Conservation (phyloP, 2,797 vertebrate species). For the Ctenopoma multispine region DNA sequence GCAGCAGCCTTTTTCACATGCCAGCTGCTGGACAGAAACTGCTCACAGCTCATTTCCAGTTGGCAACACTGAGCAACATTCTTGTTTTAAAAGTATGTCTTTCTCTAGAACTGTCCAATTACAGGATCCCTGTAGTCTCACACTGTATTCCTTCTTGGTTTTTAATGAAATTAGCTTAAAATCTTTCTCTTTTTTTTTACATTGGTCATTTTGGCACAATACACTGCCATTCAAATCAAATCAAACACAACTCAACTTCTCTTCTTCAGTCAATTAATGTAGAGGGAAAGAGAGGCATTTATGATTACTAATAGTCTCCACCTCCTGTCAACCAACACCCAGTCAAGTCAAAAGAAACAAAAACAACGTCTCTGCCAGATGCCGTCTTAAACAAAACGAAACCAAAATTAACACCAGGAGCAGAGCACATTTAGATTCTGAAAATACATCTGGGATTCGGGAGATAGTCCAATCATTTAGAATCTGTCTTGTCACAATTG, state of each 20-base stretch:
- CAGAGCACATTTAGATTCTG: background rate
- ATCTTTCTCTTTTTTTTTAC: too few relatives aligned
- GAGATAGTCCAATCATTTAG: background rate
- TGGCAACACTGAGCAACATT: slow-evolving; percentile 10
- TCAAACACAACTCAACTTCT: background rate
- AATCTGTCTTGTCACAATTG: background rate
- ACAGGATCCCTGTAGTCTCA: slow-evolving; percentile 11
- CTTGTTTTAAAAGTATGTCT: slow-evolving; percentile 5
- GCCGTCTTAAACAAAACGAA: background rate
- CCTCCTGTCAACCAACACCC: background rate
- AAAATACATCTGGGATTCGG: background rate
- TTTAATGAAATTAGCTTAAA: too few relatives aligned
- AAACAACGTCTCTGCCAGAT: background rate
- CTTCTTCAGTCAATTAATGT: background rate
- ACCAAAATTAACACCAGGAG: slow-evolving; percentile 1
- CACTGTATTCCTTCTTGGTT: background rate
- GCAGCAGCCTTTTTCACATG: background rate
- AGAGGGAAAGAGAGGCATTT: background rate
- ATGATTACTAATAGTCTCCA: background rate
- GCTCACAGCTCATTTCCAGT: background rate
- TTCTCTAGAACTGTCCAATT: background rate
- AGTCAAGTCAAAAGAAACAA: background rate
- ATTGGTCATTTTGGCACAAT: background rate
- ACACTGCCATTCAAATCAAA: background rate
- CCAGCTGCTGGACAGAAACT: slow-evolving; percentile 18